Base-by-base conservation (phyloP, 1,140 invertebrate genomes). In the Globodera rostochiensis region DNA sequence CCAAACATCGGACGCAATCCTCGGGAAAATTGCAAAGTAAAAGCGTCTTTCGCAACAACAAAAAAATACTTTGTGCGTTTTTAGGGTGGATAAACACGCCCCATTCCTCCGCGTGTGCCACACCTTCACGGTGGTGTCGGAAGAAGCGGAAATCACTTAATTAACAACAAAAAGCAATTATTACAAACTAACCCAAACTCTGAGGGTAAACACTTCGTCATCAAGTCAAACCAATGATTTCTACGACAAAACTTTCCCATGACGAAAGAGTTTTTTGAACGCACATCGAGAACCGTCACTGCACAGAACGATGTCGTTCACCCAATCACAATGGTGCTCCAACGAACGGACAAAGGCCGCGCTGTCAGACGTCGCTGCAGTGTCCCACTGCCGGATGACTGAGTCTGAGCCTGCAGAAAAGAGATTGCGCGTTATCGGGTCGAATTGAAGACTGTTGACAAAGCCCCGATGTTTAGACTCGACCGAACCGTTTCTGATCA, bases 61-160 rank as follows among this genome's bases (percentile, higher is more conserved):
- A n/a, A 80, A 64, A 85, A 36, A 81, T 86, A 91, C 92, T 88
- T 97, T 97, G 90, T 99, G 97, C 50, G 97, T 98, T 82, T 97
- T 92, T 84, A 99, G 91, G 4, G 96, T 98, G 0, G 95, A 97
- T 95, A 98, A 96, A 90, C 96, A 98, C 21, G 81, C 85, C 25
- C 82, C 82, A 6, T 53, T 84, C 53, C 53, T 45, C 5, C 73
- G 66, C 11, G 96, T 96, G 92, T 98, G 99, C 98, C 97, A 99
- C 75, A 99, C 95, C 92, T 99, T 99, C 0, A 99, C 96, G 60
- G 97, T 99, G 66, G 97, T 98, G 91, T 99, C 98, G 84, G 95
- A 97, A 88, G 96, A 98, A 4, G 97, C 97, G 79, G 97, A 98
- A 90, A 99, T 98, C 85, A 99, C 95, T 96, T 90, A 77, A 93